phyloP scores from a whole-genome alignment of 2,797 vertebrate species.

The Adrianichthys oophorus region DNA sequence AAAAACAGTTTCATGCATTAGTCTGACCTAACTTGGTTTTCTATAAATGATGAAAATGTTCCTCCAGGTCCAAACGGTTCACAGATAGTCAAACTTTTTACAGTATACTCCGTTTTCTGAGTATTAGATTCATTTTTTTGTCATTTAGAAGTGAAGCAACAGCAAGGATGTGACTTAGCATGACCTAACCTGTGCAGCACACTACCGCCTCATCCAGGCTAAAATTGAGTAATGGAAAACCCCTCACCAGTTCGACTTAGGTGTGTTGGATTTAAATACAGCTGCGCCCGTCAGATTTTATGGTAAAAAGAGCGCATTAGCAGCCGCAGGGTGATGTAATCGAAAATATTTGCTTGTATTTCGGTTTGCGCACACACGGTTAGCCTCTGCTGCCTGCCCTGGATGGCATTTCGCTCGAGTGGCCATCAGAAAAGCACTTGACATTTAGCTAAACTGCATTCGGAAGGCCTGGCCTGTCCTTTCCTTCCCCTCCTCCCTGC shows the following conservation, averaged over 20 bases:
- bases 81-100: too few species aligned
- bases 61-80: too few species aligned
- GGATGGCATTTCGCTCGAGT: slow-evolving; percentile 52
- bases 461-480: slow-evolving; percentile 57
- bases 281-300: slow-evolving; percentile 1
- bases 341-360: slow-evolving; percentile 22
- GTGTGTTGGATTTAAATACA: slow-evolving; percentile 7
- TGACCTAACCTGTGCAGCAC: too few species aligned
- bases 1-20: not conserved
- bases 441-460: slow-evolving; percentile 66
- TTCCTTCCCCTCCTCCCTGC: slow-evolving; percentile 59
- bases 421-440: slow-evolving; percentile 46
- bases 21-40: slow-evolving; percentile 1
- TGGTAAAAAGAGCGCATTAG: slow-evolving; percentile 4
- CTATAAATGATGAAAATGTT: not conserved
- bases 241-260: not conserved
- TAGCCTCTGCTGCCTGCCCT: slow-evolving; percentile 18
- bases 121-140: too few species aligned
- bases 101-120: too few species aligned
- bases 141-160: too few species aligned
- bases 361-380: slow-evolving; percentile 4
- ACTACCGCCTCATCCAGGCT: not conserved
- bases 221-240: slow-evolving; percentile 7
- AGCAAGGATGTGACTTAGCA: too few species aligned
- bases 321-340: slow-evolving; percentile 11